Evolutionary conservation across 2,797 vertebrate species (phyloP).

Genomic region (Otus scops): DNA sequence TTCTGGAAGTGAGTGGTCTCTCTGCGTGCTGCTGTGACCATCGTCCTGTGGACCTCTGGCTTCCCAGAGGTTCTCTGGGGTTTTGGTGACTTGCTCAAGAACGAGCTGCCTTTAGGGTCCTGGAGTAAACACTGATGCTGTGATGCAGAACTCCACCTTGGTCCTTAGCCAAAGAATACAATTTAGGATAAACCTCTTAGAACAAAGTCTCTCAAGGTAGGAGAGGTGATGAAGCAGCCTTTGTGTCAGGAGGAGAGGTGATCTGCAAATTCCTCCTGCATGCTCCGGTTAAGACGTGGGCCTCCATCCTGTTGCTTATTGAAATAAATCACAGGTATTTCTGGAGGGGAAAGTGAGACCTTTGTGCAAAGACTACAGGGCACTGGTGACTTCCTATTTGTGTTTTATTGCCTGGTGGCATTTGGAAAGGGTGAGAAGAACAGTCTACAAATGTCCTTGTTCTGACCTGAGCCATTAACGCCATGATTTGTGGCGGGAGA

Average conservation of each 20-base stretch:
- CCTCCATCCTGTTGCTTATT: neutral
- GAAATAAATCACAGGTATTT: neutral
- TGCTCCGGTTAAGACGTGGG: neutral
- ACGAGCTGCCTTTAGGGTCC: neutral
- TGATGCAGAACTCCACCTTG: neutral
- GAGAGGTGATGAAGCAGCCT: neutral
- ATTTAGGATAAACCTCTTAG: neutral
- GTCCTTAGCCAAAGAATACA: neutral
- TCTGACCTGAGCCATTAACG: neutral
- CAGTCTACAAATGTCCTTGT: neutral
- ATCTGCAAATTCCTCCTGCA: neutral
- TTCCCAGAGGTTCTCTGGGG: neutral
- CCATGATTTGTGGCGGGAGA: neutral
- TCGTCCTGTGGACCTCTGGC: fast-evolving
- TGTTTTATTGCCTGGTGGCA: neutral
- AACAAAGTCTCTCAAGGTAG: neutral
- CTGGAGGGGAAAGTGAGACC: neutral
- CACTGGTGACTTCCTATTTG: neutral
- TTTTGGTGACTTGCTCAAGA: neutral
- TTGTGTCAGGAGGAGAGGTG: neutral
- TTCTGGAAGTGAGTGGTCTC: neutral
- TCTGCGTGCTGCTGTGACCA: fast-evolving
- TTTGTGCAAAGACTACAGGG: neutral
- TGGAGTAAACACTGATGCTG: neutral
- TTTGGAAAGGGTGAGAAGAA: neutral